phyloP scores from a whole-genome alignment of 2,888 invertebrate species.

The Pammene aurita region DNA sequence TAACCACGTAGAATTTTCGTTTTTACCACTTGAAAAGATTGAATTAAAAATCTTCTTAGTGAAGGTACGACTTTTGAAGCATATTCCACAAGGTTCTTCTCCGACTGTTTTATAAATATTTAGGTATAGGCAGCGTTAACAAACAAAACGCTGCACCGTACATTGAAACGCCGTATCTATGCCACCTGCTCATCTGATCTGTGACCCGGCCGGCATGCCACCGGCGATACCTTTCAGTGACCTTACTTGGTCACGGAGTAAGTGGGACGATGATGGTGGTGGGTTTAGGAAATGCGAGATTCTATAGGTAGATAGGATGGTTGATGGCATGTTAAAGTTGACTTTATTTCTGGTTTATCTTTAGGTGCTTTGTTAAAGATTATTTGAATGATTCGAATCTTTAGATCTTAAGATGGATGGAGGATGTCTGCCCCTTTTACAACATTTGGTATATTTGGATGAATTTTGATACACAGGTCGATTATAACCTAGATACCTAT shows the following conservation, averaged over 20 bases:
- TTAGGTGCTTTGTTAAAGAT: too few relatives aligned
- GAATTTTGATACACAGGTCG: too few relatives aligned
- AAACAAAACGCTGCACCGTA: slow-evolving; percentile 21
- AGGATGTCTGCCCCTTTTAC: too few relatives aligned
- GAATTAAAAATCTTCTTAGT: too few relatives aligned
- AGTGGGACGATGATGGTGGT: slow-evolving; percentile 17
- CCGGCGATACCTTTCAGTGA: slow-evolving; percentile 33
- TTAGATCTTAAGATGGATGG: too few relatives aligned
- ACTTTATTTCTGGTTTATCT: not conserved
- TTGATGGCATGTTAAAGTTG: not conserved
- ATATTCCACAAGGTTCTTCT: too few relatives aligned
- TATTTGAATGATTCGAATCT: too few relatives aligned
- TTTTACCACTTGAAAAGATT: too few relatives aligned
- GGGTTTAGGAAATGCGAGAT: slow-evolving; percentile 4
- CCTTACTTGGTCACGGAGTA: slow-evolving; percentile 18
- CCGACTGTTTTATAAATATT: not conserved
- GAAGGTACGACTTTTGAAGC: too few relatives aligned
- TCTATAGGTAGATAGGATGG: not conserved
- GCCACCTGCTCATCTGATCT: slow-evolving; percentile 42
- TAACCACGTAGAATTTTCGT: too few relatives aligned
- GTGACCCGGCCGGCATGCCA: slow-evolving; percentile 32
- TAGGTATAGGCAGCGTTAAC: not conserved
- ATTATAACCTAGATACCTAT: too few relatives aligned
- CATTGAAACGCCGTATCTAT: slow-evolving; percentile 19
- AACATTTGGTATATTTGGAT: too few relatives aligned